Conservation (phyloP, 2,113 vertebrate genomes). For the Takifugu flavidus region DNA sequence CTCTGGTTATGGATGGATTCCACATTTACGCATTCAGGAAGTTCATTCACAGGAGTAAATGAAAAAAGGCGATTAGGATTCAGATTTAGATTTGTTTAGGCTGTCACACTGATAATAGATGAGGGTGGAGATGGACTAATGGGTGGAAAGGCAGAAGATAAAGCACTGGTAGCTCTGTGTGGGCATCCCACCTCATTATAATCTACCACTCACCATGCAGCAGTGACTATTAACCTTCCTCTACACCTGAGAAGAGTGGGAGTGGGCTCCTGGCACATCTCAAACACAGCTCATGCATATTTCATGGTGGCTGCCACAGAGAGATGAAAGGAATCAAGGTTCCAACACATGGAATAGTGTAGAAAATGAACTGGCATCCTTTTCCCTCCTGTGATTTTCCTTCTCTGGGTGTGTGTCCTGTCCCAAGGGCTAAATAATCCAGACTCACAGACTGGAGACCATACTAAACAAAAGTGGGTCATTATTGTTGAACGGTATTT, state of each 20-base stretch:
- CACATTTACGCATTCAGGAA: conserved; percentile 12
- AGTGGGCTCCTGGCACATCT: conserved; percentile 53
- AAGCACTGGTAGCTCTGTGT: conserved; percentile 23
- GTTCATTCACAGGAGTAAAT: conserved; percentile 55
- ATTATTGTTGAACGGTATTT: too few species aligned
- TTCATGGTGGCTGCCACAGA: conserved; percentile 46
- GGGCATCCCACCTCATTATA: conserved; percentile 52
- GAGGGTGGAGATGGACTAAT: conserved; percentile 34
- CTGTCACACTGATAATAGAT: conserved; percentile 58
- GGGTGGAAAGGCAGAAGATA: conserved; percentile 5
- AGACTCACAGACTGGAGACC: conserved; percentile 18
- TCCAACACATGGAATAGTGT: conserved; percentile 26
- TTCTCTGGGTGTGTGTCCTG: conserved; percentile 45
- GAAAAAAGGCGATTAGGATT: conserved; percentile 59
- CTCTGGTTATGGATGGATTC: conserved; percentile 28
- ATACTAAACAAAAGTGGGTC: too few species aligned
- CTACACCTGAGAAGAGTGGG: conserved; percentile 55
- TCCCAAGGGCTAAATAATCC: conserved; percentile 37
- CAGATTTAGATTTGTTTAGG: conserved; percentile 39
- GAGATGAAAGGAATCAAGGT: conserved; percentile 58
- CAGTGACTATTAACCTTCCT: conserved; percentile 61
- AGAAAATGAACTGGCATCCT: conserved; percentile 45
- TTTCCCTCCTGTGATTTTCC: conserved; percentile 11
- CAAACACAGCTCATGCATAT: conserved; percentile 55
- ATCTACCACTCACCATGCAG: conserved; percentile 58